These are phyloP conservation scores for Paradisaea rubra DNA, from an alignment of 2,113 vertebrate species.

Conservation along the genomic window DNA sequence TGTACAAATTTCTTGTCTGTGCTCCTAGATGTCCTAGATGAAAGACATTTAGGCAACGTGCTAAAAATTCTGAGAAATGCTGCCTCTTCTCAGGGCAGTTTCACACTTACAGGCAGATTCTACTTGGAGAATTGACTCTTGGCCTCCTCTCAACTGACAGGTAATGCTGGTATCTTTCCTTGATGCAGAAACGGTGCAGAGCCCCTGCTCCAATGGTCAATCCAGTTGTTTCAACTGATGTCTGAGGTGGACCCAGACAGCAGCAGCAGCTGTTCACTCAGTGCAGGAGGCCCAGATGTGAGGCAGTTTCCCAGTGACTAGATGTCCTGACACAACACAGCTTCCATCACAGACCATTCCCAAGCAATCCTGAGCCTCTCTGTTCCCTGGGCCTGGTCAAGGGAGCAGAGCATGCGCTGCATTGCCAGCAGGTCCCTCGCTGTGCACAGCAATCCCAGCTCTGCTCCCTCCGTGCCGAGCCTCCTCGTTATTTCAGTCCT, in stretches of 20 bases:
- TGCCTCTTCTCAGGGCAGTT: background rate
- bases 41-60: background rate
- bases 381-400: rapidly evolving
- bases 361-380: background rate
- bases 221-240: rapidly evolving
- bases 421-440: background rate
- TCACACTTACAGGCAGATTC: background rate
- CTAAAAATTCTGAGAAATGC: background rate
- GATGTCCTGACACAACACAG: rapidly evolving
- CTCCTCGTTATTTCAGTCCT: background rate
- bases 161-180: background rate
- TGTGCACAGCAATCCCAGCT: background rate
- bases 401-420: rapidly evolving
- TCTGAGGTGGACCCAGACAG: rapidly evolving
- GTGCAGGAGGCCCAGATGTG: background rate
- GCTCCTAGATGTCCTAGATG: background rate
- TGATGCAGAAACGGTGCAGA: background rate
- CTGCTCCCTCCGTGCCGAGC: rapidly evolving
- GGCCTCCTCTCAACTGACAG: background rate
- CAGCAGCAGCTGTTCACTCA: background rate
- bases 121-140: background rate
- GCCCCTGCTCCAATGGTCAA: rapidly evolving
- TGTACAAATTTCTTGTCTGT: background rate
- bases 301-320: background rate
- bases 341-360: background rate